These are phyloP conservation scores for Cephus rjabovi DNA, from an alignment of 2,888 invertebrate species.

Conservation along the genomic window DNA sequence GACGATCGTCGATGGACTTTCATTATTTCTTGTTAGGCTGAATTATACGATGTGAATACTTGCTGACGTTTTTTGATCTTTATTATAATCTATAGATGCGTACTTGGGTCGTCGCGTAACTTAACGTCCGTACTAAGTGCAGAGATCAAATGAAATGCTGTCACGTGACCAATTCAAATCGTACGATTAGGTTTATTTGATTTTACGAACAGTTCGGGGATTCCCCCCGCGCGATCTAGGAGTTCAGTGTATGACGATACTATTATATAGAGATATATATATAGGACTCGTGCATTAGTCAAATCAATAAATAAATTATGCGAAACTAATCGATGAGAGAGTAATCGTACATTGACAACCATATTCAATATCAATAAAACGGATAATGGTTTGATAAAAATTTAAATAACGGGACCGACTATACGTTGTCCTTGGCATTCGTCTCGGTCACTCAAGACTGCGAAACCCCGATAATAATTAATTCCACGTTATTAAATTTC, in stretches of 20 bases:
- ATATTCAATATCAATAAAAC: not conserved
- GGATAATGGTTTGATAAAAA: not conserved
- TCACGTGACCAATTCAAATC: not conserved
- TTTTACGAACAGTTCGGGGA: too few relatives aligned
- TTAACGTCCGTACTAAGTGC: not conserved
- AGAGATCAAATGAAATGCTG: not conserved
- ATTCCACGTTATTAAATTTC: not conserved
- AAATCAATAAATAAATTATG: not conserved
- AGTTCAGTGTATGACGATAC: not conserved
- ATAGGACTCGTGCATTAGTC: not conserved
- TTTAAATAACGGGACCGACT: not conserved
- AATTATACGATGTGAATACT: not conserved
- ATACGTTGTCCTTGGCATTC: not conserved
- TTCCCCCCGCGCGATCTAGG: too few relatives aligned
- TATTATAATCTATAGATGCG: not conserved
- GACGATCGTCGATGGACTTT: not conserved
- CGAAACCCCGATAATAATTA: not conserved
- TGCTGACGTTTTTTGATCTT: not conserved
- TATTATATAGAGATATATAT: not conserved
- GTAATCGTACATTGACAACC: not conserved
- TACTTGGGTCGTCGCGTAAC: not conserved
- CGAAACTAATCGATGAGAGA: not conserved
- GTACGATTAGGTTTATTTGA: not conserved
- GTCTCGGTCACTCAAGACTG: not conserved
- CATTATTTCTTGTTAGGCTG: not conserved